Conservation (phyloP, 2,113 vertebrate genomes). For the Embiotoca jacksoni region DNA sequence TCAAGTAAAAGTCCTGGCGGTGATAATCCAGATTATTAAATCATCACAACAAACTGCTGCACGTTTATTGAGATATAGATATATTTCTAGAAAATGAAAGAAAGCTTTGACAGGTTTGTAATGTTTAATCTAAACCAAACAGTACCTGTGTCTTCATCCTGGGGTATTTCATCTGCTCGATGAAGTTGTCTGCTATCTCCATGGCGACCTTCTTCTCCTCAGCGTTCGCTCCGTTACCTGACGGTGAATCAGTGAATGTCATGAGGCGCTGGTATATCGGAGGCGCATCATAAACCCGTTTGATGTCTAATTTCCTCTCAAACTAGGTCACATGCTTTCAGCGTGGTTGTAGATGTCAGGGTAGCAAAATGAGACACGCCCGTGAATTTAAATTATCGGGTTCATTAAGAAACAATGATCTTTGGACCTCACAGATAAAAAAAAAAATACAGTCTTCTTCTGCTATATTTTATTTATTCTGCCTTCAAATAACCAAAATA, state of each 20-base stretch:
- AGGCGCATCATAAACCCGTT: too few species aligned
- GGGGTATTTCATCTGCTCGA: constrained; percentile 87
- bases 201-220: constrained; percentile 88
- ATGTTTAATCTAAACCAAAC: not conserved
- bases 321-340: too few species aligned
- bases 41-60: not conserved
- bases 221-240: constrained; percentile 88
- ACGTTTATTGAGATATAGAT: not conserved
- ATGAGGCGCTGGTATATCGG: not conserved
- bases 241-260: constrained; percentile 4
- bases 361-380: too few species aligned
- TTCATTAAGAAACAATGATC: too few species aligned
- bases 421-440: too few species aligned
- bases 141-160: constrained; percentile 89
- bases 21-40: not conserved
- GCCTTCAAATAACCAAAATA: too few species aligned
- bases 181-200: constrained; percentile 89
- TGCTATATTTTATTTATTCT: too few species aligned
- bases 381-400: too few species aligned
- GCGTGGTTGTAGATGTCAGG: too few species aligned
- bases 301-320: too few species aligned
- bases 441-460: too few species aligned
- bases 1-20: not conserved
- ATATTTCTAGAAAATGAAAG: not conserved
- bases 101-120: not conserved